phyloP scores from a whole-genome alignment of 2,888 invertebrate species.

The Xestoiulus laeticollis region DNA sequence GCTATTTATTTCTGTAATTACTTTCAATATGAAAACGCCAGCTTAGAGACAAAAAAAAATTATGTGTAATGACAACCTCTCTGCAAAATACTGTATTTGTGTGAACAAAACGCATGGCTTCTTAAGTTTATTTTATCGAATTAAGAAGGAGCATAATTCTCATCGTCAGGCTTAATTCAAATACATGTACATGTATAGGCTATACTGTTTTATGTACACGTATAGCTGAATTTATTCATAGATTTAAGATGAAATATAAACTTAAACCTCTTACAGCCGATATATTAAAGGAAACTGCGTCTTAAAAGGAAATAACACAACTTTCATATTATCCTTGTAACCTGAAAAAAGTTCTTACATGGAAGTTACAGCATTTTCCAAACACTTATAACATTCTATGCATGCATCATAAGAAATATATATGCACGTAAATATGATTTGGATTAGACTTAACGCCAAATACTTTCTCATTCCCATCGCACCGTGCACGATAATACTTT shows the following conservation, averaged over 20 bases:
- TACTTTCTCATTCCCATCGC: not conserved
- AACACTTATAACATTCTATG: not conserved
- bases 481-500: not conserved
- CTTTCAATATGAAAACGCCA: not conserved
- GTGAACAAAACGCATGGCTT: not conserved
- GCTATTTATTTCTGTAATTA: not conserved
- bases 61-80: not conserved
- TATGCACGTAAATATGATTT: not conserved
- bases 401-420: not conserved
- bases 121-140: not conserved
- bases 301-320: not conserved
- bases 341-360: not conserved
- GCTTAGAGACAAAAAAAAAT: not conserved
- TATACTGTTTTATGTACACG: not conserved
- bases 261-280: conserved; percentile 25
- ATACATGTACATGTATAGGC: not conserved
- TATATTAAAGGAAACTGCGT: not conserved
- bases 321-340: not conserved
- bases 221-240: not conserved
- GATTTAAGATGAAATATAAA: not conserved
- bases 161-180: not conserved
- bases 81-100: not conserved
- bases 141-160: not conserved
- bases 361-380: not conserved
- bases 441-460: not conserved